Conservation (phyloP, 1,140 invertebrate genomes). For the Brachionus rubens region DNA sequence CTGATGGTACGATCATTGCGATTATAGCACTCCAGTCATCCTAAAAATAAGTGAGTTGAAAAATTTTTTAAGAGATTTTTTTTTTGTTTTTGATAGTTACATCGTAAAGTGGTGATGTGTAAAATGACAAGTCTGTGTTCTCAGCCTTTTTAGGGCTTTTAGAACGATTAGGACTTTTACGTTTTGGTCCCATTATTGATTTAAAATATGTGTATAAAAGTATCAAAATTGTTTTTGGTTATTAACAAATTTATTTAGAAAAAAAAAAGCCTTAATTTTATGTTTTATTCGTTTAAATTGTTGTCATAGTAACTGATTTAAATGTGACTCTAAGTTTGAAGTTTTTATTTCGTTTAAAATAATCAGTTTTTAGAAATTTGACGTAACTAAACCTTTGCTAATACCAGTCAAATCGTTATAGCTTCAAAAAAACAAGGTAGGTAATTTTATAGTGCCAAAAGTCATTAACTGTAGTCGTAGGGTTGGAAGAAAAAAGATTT, state of each 20-base stretch:
- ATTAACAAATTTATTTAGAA: neutral
- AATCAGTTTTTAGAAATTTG: too few relatives aligned
- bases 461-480: too few relatives aligned
- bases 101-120: neutral
- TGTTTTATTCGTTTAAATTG: too few relatives aligned
- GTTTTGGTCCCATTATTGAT: slow-evolving; percentile 43
- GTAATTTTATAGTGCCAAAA: too few relatives aligned
- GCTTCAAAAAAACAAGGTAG: too few relatives aligned
- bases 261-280: too few relatives aligned
- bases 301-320: too few relatives aligned
- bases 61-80: neutral
- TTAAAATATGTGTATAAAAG: neutral
- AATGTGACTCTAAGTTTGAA: too few relatives aligned
- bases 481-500: too few relatives aligned
- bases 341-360: too few relatives aligned
- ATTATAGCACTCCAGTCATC: slow-evolving; percentile 32
- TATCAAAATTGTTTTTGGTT: neutral
- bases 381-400: too few relatives aligned
- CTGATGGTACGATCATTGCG: neutral
- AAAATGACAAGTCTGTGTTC: slow-evolving; percentile 12
- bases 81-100: neutral
- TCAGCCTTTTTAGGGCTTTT: slow-evolving; percentile 46
- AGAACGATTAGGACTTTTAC: slow-evolving; percentile 20
- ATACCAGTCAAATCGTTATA: too few relatives aligned
- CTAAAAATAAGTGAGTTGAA: neutral